Base-by-base conservation (phyloP, 2,113 vertebrate genomes). In the Eretmochelys imbricata region DNA sequence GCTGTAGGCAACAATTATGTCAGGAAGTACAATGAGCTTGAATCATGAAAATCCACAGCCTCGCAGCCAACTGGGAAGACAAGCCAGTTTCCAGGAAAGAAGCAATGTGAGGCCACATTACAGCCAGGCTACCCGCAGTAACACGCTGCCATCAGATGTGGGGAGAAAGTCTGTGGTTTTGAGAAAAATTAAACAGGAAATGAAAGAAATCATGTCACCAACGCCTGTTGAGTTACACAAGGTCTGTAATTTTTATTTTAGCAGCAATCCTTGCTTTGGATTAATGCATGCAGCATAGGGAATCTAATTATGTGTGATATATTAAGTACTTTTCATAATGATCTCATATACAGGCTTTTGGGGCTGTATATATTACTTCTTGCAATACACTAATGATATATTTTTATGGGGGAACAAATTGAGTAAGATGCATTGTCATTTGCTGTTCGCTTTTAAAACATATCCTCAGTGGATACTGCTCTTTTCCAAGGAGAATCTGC, bases 211-310 rank as follows among this genome's bases (percentile, higher is more conserved):
- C 93, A 98, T 99, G 98, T 99, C 99, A 92, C 99, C 99, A 88
- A 99, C 99, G 94, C 99, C 99, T n/a, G 99, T 99, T 98, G 99
- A 99, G 96, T 99, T 99, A 96, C 99, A 99, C 98, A 99, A 99
- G 99, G 99, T 99, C 91, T 97, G 96, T 94, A 92, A 59, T 54
- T 89, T 86, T 88, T 84, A 83, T 90, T 91, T 83, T 65, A 87
- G 50, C 69, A 88, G 75, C 16, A 78, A 53, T 8, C 14, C 46
- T 62, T 87, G 9, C 51, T 96, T 86, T 90, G 72, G 92, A 93
- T 48, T 93, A 94, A 91, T 91, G 88, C 46, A 85, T 97, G 91
- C 94, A 91, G 86, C 54, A 48, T 29, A 92, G 82, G 85, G 83
- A 93, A 80, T 88, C 88, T 95, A 89, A 95, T 96, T 96, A 88